Evolutionary conservation across 2,113 vertebrate genomes (phyloP).

Genomic region (Corvus moneduloides): DNA sequence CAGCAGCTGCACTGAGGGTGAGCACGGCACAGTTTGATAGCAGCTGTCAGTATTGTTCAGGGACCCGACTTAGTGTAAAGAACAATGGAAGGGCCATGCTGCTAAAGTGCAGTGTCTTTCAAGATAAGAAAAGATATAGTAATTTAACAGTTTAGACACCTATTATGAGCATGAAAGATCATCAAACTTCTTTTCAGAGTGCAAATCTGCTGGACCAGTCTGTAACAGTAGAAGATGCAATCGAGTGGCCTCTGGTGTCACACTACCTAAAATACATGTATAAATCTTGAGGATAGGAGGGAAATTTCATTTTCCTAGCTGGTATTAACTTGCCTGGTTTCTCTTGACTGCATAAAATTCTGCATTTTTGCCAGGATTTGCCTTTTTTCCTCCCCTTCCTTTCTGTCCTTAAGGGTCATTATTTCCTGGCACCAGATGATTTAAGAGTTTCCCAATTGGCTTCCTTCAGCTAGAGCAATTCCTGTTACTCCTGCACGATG

Average conservation of each 20-base stretch:
- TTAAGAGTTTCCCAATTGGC: neutral
- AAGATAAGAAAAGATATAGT: constrained; percentile 79
- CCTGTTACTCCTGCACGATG: neutral
- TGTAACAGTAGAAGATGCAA: constrained; percentile 51
- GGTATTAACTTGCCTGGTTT: neutral
- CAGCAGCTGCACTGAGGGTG: constrained; percentile 74
- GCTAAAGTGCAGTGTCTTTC: constrained; percentile 71
- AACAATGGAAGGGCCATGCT: constrained; percentile 76
- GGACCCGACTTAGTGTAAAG: constrained; percentile 74
- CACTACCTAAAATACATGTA: neutral
- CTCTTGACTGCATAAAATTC: neutral
- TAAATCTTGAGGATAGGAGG: neutral
- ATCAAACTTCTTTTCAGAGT: constrained; percentile 67
- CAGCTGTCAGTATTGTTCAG: constrained; percentile 95
- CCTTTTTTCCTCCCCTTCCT: rapidly evolving
- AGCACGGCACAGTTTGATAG: constrained; percentile 81
- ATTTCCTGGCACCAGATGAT: neutral
- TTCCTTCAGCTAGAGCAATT: neutral
- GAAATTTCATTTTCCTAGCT: neutral
- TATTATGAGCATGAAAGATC: constrained; percentile 77
- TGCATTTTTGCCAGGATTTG: neutral
- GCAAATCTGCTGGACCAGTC: constrained; percentile 56
- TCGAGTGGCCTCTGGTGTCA: neutral
- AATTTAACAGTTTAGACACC: constrained; percentile 76
- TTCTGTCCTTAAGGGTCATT: neutral